Conservation (phyloP, 2,113 vertebrate genomes). For the Thryonomys swinderianus region DNA sequence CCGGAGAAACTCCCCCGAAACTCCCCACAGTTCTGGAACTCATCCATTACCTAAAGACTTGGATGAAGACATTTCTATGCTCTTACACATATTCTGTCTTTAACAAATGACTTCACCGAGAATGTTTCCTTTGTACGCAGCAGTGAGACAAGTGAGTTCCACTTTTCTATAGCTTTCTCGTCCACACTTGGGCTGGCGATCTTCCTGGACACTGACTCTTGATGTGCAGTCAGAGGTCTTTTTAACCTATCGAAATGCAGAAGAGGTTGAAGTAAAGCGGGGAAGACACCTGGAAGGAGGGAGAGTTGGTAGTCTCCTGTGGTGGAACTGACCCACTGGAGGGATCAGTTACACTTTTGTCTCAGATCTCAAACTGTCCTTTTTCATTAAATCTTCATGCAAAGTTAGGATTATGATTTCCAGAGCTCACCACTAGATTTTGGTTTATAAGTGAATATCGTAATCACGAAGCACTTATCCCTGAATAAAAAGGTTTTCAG, state of each 20-base stretch:
- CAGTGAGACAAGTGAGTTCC: neutral
- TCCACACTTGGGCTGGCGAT: neutral
- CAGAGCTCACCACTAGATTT: neutral
- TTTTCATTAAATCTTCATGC: neutral
- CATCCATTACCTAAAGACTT: neutral
- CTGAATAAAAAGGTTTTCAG: neutral
- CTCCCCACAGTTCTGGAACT: neutral
- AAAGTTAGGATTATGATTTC: neutral
- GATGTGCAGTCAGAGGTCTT: neutral
- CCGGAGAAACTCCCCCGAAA: neutral
- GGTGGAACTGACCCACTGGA: neutral
- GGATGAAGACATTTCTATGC: neutral
- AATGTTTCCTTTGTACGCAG: neutral
- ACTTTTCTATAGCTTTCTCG: neutral
- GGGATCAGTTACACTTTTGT: neutral
- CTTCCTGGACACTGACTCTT: neutral
- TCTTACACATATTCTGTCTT: neutral
- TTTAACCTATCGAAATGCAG: neutral
- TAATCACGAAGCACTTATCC: neutral
- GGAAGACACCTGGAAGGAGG: neutral
- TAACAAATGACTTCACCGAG: neutral
- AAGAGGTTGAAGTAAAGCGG: neutral
- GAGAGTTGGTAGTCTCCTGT: neutral
- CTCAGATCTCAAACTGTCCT: neutral
- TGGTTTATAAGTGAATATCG: slow-evolving; percentile 3